Conservation (phyloP, 1,140 invertebrate species). For the Formica exsecta region DNA sequence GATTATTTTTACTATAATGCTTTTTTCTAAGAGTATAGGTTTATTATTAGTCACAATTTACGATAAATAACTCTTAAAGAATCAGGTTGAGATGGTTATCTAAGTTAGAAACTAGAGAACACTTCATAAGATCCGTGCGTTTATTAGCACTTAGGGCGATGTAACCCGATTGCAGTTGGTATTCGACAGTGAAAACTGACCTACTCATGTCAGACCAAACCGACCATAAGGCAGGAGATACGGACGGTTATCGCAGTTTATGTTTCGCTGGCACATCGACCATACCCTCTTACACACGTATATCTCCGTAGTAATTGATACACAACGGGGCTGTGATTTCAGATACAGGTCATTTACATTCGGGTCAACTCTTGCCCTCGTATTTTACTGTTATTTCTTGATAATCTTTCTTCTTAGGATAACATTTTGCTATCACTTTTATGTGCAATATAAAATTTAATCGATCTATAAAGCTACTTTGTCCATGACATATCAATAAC, state of each 20-base stretch:
- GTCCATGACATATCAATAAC: neutral
- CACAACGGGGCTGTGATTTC: constrained; percentile 72
- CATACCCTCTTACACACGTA: constrained; percentile 67
- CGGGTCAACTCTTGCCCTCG: constrained; percentile 13
- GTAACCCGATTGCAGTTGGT: constrained; percentile 40
- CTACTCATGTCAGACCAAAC: constrained; percentile 61
- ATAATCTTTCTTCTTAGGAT: neutral
- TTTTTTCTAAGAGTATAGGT: neutral
- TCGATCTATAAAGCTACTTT: constrained; percentile 10
- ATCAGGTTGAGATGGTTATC: constrained; percentile 2
- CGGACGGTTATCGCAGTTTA: constrained; percentile 74
- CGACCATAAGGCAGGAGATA: constrained; percentile 68
- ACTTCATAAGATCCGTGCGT: constrained; percentile 38
- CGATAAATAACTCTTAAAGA: neutral
- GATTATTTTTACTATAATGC: neutral
- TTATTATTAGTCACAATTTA: neutral
- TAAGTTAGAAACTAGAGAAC: constrained; percentile 8
- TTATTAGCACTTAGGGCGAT: constrained; percentile 50
- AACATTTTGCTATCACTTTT: constrained; percentile 10
- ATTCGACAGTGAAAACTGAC: constrained; percentile 62
- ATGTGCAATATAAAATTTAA: constrained; percentile 15
- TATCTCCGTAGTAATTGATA: constrained; percentile 74
- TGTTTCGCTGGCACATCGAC: constrained; percentile 62
- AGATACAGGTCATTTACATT: constrained; percentile 66
- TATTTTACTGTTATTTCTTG: neutral